Percentiles rank a stretch among this genome's conserved stretches.
These are phyloP conservation scores for Nomada lathburiana DNA, from an alignment of 2,888 invertebrate species.

Conservation along the genomic window DNA sequence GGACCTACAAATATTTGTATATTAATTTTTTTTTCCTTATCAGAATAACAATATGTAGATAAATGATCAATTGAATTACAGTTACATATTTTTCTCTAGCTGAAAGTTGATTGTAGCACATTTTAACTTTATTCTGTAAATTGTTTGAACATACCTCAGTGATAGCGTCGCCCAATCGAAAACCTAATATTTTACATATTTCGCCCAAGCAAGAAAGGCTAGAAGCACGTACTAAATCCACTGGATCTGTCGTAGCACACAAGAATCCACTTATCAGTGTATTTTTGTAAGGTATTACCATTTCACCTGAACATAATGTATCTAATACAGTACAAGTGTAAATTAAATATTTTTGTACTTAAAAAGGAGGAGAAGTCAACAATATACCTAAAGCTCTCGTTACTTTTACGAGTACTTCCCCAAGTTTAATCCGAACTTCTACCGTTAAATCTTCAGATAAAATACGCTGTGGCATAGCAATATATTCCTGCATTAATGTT, in stretches of 20 bases:
- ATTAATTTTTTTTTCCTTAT: background rate
- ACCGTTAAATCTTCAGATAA: conserved; percentile 84
- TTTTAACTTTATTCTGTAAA: background rate
- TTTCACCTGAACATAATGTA: conserved; percentile 86
- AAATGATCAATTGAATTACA: background rate
- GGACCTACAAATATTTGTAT: conserved; percentile 86
- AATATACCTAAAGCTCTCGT: conserved; percentile 88
- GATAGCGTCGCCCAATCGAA: conserved; percentile 89
- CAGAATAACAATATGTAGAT: background rate
- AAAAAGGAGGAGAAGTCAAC: background rate
- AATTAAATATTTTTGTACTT: conserved; percentile 14
- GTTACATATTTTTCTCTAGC: background rate
- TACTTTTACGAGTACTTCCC: conserved; percentile 91
- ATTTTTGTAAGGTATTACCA: conserved; percentile 89
- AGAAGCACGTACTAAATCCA: conserved; percentile 91
- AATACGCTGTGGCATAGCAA: conserved; percentile 79
- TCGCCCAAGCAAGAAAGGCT: conserved; percentile 94
- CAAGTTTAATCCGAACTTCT: conserved; percentile 91
- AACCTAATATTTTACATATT: conserved; percentile 90
- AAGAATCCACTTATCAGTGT: conserved; percentile 90
- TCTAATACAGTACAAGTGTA: conserved; percentile 68
- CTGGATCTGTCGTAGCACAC: conserved; percentile 88
- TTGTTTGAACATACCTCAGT: conserved; percentile 87
- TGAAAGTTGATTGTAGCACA: background rate
- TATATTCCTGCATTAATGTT: conserved; percentile 89